A percentile compares a stretch with the other conserved stretches of the same genome.
Conservation (phyloP, 2,113 vertebrate species). For the Donacobius atricapilla region DNA sequence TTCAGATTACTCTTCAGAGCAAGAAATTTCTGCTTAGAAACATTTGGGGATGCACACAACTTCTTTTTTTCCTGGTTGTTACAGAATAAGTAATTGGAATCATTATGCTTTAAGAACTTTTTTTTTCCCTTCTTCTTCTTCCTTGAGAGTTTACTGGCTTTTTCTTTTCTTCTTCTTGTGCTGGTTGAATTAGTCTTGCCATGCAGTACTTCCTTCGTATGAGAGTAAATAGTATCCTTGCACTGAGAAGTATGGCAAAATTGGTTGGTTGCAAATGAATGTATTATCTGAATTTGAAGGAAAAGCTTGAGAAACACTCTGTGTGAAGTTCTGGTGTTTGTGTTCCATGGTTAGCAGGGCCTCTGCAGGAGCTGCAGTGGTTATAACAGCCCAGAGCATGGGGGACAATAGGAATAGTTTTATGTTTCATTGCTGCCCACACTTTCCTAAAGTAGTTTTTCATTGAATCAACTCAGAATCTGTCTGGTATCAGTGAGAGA, state of each 20-base stretch:
- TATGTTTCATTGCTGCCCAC: background rate
- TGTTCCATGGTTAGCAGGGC: background rate
- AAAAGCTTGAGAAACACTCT: background rate
- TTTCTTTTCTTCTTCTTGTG: background rate
- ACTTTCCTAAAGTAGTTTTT: slow-evolving; percentile 53
- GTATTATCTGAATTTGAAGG: background rate
- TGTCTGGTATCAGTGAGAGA: slow-evolving; percentile 35
- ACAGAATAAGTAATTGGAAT: background rate
- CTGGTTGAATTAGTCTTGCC: background rate
- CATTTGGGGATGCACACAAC: background rate
- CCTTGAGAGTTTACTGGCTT: background rate
- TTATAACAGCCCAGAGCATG: background rate
- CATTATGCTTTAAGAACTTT: background rate
- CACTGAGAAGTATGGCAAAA: background rate
- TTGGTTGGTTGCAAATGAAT: background rate
- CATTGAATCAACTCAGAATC: slow-evolving; percentile 52
- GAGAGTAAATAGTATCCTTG: background rate
- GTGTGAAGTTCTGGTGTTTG: background rate
- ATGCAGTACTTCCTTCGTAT: background rate
- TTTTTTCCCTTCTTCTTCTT: background rate
- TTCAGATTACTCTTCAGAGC: background rate
- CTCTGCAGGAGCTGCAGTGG: background rate
- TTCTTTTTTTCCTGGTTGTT: background rate
- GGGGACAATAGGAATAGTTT: background rate
- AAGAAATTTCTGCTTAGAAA: background rate